Evolutionary conservation across 1,140 invertebrate genomes (phyloP), one percentile per base, ranked within the genome.

Genomic region (Scaptodrosophila lebanonensis): DNA sequence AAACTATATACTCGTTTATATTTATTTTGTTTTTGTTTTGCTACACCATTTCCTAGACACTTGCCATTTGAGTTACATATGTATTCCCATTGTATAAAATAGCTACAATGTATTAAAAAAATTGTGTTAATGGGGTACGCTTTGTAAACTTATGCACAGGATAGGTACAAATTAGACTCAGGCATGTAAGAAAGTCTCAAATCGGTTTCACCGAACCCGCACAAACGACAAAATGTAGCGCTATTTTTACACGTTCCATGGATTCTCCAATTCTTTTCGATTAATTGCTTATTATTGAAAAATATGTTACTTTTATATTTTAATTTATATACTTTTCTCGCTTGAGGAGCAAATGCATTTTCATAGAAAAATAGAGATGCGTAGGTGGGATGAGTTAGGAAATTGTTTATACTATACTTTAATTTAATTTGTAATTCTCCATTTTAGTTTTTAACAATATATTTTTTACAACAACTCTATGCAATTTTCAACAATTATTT

Each of bases 341-440:
- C 63, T 57, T 66, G 59, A 43, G 63, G 57, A 66, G 66, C 66
- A 70, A 70, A 70, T 70, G 66, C 64, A 70, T 57, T 70, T 75
- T 82, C 62, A 82, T 82, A 82, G 76, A 82, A 82, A 82, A 82
- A 83, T 83, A 82, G 70, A 82, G 70, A 83, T 83, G 76, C 66
- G 62, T 83, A 82, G 75, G 75, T 82, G 75, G 75, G 75, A 82
- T 82, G 75, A 82, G 75, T 82, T 79, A 79, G 76, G 69, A 79
- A 79, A 69, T 79, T 82, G 65, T 79, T 82, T 64, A 69, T 59
- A 65, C 66, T 72, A 67, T 42, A n/a, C n/a, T 53, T 29, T 50
- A 12, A 20, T 43, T 52, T 6, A 39, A 25, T 30, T 27, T 45
- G 32, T 16, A 16, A 18, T 16, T 27, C 11, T 36, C 57, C 39